phyloP scores from a whole-genome alignment of 2,797 vertebrate genomes.

The Microtus obscurus region DNA sequence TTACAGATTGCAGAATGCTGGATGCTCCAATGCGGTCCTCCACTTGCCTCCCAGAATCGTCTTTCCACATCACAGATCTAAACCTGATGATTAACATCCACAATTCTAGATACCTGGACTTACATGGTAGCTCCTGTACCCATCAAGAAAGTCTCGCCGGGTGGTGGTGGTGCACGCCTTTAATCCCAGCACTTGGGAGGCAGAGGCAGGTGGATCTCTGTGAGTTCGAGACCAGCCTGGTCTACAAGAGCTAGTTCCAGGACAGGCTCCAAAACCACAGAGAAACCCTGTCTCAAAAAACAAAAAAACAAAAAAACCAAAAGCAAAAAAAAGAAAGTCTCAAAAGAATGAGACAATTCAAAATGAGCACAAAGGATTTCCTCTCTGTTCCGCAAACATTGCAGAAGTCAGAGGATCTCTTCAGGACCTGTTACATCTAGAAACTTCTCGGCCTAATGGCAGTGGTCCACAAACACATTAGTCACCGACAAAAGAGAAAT shows the following conservation, averaged over 20 bases:
- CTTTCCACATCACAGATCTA: not conserved
- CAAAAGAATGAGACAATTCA: not conserved
- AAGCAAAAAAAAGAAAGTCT: not conserved
- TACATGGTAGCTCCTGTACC: not conserved
- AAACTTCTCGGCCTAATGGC: not conserved
- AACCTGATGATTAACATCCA: not conserved
- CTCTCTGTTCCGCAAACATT: not conserved
- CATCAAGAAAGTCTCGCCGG: not conserved
- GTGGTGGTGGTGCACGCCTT: too few species aligned
- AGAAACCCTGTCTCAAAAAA: too few species aligned
- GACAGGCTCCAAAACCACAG: too few species aligned
- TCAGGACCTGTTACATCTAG: not conserved
- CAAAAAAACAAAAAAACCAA: too few species aligned
- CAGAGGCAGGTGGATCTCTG: too few species aligned
- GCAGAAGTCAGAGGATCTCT: not conserved
- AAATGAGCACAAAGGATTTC: not conserved
- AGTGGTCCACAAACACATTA: not conserved
- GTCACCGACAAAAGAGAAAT: not conserved
- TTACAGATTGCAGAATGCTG: fast-evolving
- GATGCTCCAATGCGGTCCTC: fast-evolving
- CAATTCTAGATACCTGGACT: not conserved
- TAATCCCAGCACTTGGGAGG: too few species aligned
- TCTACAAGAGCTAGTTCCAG: too few species aligned
- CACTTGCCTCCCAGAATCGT: not conserved
- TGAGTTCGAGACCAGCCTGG: too few species aligned